Base-by-base conservation (phyloP, 2,113 vertebrate genomes). In the Thoracochromis brauschi region DNA sequence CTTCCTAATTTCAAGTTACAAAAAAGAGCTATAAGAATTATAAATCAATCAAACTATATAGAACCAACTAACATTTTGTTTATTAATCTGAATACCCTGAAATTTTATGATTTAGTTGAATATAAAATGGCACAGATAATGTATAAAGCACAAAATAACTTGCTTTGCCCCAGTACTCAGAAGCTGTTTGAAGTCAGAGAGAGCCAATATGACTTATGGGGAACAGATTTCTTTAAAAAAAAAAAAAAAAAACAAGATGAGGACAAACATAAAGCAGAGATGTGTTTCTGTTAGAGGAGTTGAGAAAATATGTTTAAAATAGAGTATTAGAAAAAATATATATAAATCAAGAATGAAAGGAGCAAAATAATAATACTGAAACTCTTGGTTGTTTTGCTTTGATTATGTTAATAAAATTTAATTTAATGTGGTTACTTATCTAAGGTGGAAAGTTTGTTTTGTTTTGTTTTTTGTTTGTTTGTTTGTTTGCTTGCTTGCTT, bases 31-130 rank as follows among this genome's bases (percentile, higher is more conserved):
- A 31, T 17, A 58, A 58, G 14, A 31, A 58, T 58, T 58, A 17
- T 58, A 58, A 58, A 31, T 0, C 55, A 31, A 0, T 58, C 0
- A 6, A 58, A 58, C 26, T 58, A 9, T 58, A 0, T 17, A 31
- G 26, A 17, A 31, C 26, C 0, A 58, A 9, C 55, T 31, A 58
- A 58, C 0, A 9, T 58, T 58, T 58, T 58, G 26, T 0, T 58
- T 58, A 58, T 9, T 58, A 9, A 58, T 58, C 13, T 29, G 55
- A 58, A 58, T 58, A 58, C 4, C 24, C 55, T 0, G 24, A 58
- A 0, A 16, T 0, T 9, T 16, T 9, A 6, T 9, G 55, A 58
- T 58, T 29, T 58, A 57, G 54, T 3, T 2, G 1, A 57, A 8
- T 57, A 57, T 57, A 55, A 24, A 55, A 24, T 55, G 53, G 6